Evolutionary conservation across 1,140 invertebrate species (phyloP), one percentile per base, ranked within the genome.

Genomic region (Uloborus diversus): DNA sequence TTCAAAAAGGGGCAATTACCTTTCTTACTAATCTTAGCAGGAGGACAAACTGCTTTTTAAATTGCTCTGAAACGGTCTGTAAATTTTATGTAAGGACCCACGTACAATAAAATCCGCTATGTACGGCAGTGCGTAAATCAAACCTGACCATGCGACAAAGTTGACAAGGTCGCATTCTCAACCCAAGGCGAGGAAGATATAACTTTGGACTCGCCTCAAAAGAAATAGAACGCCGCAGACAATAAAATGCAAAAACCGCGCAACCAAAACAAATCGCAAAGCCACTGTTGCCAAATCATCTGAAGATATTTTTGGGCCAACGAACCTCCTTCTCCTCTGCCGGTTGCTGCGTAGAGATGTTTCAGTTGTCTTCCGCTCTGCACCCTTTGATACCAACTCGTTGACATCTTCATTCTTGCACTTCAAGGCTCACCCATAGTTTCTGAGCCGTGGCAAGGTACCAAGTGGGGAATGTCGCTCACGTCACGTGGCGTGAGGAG

Each of bases 281-380:
- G 9, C 17, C 37, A 13, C 51, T 11, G 51, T 57, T 70, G 68
- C 68, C 68, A 70, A 70, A 57, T 70, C 51, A 59, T 70, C 42
- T 56, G 68, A n/a, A 57, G 68, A 70, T 70, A 70, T 70, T 70
- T 70, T 57, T 70, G 68, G 20, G 68, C 68, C 68, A 70, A 70
- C 68, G 68, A 70, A 70, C 68, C 33, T 57, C 37, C 37, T 42
- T 17, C 2, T 17, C 37, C 9, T 42, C 2, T n/a, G n/a, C 7
- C 51, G 7, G 51, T 7, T 62, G 68, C 33, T 56, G 28, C 68
- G 68, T 32, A 51, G 65, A 47, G 4, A 68, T 49, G 65, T 28
- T 42, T 13, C 47, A 23, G 20, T 28, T 68, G 42, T 37, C 42
- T 42, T 13, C 47, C 25, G 20, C 25, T 68, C 65, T 37, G 20